These are phyloP conservation scores for Chloropsis hardwickii DNA, from an alignment of 2,113 vertebrate species.

Conservation along the genomic window DNA sequence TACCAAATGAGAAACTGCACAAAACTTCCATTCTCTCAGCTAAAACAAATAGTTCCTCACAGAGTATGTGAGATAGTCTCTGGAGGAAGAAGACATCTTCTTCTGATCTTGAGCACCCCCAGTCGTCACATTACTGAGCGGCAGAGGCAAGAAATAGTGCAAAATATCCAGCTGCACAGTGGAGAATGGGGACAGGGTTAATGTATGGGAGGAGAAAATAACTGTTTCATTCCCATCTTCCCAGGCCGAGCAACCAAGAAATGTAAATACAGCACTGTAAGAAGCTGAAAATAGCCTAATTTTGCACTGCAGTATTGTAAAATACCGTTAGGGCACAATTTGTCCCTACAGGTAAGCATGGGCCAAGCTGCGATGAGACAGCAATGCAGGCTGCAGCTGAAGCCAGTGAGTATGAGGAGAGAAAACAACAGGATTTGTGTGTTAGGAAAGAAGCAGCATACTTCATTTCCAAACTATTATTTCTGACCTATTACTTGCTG, in stretches of 20 bases:
- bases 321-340: background rate
- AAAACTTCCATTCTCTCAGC: constrained; percentile 18
- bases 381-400: background rate
- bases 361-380: background rate
- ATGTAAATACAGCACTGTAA: background rate
- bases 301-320: background rate
- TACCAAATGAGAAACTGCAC: background rate
- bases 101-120: constrained; percentile 59
- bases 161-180: background rate
- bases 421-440: background rate
- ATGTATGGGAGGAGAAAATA: background rate
- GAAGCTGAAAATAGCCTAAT: background rate
- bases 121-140: constrained; percentile 20
- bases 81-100: constrained; percentile 19
- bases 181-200: background rate
- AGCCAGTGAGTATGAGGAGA: background rate
- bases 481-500: background rate
- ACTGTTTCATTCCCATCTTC: background rate
- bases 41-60: constrained; percentile 24
- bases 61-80: background rate
- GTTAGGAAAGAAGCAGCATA: background rate
- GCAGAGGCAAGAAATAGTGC: constrained; percentile 14
- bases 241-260: background rate
- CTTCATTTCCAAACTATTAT: background rate
- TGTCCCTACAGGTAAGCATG: background rate